Percentiles rank a stretch among this genome's conserved stretches.
Evolutionary conservation across 1,140 invertebrate species (phyloP).

Genomic region (Drosophila pseudoananassae): DNA sequence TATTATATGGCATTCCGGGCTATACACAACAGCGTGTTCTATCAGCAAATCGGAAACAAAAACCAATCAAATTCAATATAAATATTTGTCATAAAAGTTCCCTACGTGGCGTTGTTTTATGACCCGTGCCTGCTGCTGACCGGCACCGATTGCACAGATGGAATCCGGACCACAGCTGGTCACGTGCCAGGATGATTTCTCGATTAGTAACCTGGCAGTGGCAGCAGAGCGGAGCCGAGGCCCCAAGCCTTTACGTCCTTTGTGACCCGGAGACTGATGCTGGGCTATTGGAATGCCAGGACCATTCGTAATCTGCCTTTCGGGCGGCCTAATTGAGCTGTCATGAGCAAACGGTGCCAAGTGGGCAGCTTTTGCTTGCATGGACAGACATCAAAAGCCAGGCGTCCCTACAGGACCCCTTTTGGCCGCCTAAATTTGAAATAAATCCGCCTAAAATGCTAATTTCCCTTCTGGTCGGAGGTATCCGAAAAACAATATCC

Average conservation of each 20-base stretch:
- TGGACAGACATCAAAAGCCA: conserved; percentile 59
- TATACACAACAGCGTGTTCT: conserved; percentile 37
- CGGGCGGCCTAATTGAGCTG: conserved; percentile 60
- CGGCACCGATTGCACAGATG: conserved; percentile 10
- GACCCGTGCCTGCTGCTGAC: not conserved
- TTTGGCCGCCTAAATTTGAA: conserved; percentile 19
- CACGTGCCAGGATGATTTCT: conserved; percentile 23
- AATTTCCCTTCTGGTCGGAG: conserved; percentile 50
- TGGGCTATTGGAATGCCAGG: not conserved
- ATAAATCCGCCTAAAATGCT: conserved; percentile 60
- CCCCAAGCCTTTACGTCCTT: not conserved
- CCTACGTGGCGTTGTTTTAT: conserved; percentile 19
- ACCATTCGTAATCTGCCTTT: not conserved
- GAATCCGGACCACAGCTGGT: conserved; percentile 6
- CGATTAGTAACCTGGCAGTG: not conserved
- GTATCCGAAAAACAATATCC: conserved; percentile 61
- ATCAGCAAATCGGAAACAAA: conserved; percentile 53
- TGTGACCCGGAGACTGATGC: not conserved
- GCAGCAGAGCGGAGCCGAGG: not conserved
- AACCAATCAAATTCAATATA: conserved; percentile 62
- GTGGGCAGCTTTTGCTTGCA: conserved; percentile 12
- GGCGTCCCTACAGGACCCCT: conserved; percentile 16
- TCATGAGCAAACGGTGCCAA: conserved; percentile 47
- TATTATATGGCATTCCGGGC: not conserved
- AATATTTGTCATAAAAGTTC: conserved; percentile 44